phyloP scores from a whole-genome alignment of 2,888 invertebrate genomes.

The Leptarthrus brevirostris region DNA sequence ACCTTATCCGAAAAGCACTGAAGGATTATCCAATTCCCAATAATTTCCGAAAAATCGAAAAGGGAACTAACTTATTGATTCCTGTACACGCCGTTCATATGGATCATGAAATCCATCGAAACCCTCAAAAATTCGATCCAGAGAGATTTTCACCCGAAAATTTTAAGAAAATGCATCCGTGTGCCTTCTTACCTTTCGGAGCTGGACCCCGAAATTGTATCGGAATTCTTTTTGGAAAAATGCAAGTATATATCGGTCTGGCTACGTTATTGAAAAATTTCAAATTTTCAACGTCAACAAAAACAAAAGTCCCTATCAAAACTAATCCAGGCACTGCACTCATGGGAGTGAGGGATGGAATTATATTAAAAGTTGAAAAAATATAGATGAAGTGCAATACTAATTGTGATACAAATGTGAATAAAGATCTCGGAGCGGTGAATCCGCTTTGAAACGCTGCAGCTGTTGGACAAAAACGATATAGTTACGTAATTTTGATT shows the following conservation, averaged over 20 bases:
- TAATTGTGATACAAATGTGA: no score
- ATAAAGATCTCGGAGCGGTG: no score
- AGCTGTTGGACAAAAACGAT: no score
- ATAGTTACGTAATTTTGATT: no score
- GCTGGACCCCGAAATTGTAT: slow-evolving; percentile 64
- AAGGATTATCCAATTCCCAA: slow-evolving; percentile 62
- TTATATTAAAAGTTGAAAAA: slow-evolving; percentile 59
- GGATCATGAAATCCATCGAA: slow-evolving; percentile 67
- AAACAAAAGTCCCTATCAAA: slow-evolving; percentile 59
- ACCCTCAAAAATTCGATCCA: slow-evolving; percentile 67
- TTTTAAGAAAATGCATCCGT: slow-evolving; percentile 58
- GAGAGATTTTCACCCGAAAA: slow-evolving; percentile 65
- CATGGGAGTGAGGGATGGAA: slow-evolving; percentile 58
- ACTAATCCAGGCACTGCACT: slow-evolving; percentile 57
- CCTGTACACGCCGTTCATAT: slow-evolving; percentile 70
- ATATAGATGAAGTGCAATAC: neutral
- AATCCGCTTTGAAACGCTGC: no score
- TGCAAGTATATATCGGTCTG: slow-evolving; percentile 62
- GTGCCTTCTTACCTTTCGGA: slow-evolving; percentile 62
- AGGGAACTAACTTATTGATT: slow-evolving; percentile 67
- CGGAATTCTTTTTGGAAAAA: slow-evolving; percentile 63
- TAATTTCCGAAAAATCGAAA: slow-evolving; percentile 60
- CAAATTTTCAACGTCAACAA: slow-evolving; percentile 57
- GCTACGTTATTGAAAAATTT: slow-evolving; percentile 59
- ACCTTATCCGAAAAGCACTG: slow-evolving; percentile 61